Base-by-base conservation (phyloP, 1,140 invertebrate species). In the Drosophila rhopaloa region DNA sequence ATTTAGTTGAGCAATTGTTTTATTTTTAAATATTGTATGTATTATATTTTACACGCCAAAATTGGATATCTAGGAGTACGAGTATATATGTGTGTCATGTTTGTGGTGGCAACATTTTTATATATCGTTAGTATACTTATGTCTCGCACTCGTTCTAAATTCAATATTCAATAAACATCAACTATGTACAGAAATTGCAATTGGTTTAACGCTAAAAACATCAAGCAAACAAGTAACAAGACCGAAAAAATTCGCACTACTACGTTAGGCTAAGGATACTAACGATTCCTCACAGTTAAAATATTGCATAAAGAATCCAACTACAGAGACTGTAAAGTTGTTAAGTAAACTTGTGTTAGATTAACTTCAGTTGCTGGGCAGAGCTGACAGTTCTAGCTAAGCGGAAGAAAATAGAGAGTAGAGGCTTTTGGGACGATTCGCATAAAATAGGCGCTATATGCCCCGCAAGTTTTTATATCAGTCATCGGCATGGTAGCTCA, bases 401-500 rank as follows among this genome's bases (percentile, higher is more conserved):
- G 35, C 60, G 55, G 77, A 68, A 67, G 75, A 61, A 47, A 38
- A 61, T 41, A 53, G 48, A 43, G 62, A 70, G 62, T 76, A 89
- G 19, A 91, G 75, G 48, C 89, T 92, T 76, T 88, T 91, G 51
- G 89, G 89, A 71, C 89, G 85, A 76, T 81, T 91, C 38, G 82
- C 79, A 61, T 83, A 92, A 48, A 92, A 91, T 51, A 79, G 48
- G 29, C 89, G 91, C 89, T 92, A 90, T 66, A 91, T 90, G 75
- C 90, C 83, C 74, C 84, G 71, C 51, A 90, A 54, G 47, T 68
- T 66, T 71, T 65, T 89, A 73, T 91, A 92, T 92, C 90, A 92
- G 78, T 92, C 91, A 70, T 92, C 91, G 46, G 80, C 46, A 32
- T 81, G 81, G 56, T 91, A 92, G 61, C 85, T 91, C 16, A 97